Conservation (phyloP, 2,888 invertebrate species). For the Chloromyia formosa region DNA sequence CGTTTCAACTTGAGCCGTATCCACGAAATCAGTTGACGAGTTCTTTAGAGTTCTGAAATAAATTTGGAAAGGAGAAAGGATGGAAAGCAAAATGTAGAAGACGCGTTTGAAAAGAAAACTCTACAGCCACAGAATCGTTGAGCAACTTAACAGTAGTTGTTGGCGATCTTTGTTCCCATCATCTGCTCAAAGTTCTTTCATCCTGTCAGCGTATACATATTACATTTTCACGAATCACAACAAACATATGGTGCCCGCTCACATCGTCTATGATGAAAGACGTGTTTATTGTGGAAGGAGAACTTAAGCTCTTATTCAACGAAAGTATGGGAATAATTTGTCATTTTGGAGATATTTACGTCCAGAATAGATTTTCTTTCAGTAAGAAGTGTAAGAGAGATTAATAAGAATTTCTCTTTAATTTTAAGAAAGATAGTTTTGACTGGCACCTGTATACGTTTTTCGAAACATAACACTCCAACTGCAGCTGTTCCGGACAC, state of each 20-base stretch:
- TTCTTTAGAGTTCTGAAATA: constrained; percentile 22
- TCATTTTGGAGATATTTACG: neutral
- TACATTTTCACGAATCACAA: constrained; percentile 1
- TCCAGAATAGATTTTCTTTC: too few relatives aligned
- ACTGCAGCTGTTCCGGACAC: too few relatives aligned
- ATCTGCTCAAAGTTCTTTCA: constrained; percentile 20
- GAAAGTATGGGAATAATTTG: neutral
- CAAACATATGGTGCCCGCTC: neutral
- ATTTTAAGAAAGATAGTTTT: too few relatives aligned
- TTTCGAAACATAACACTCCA: too few relatives aligned
- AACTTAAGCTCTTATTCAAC: neutral
- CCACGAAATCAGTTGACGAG: constrained; percentile 5
- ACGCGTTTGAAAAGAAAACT: neutral
- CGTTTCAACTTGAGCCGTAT: neutral
- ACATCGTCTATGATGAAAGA: constrained; percentile 25
- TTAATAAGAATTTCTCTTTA: too few relatives aligned
- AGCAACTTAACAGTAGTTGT: too few relatives aligned
- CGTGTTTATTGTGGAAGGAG: constrained; percentile 8
- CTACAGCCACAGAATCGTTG: neutral
- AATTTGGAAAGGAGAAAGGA: neutral
- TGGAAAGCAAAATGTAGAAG: neutral
- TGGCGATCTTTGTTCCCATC: neutral
- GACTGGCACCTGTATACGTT: too few relatives aligned
- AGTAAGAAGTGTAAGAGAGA: too few relatives aligned
- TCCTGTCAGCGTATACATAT: constrained; percentile 5